phyloP scores from a whole-genome alignment of 1,140 invertebrate species.

The Drosophila asahinai region DNA sequence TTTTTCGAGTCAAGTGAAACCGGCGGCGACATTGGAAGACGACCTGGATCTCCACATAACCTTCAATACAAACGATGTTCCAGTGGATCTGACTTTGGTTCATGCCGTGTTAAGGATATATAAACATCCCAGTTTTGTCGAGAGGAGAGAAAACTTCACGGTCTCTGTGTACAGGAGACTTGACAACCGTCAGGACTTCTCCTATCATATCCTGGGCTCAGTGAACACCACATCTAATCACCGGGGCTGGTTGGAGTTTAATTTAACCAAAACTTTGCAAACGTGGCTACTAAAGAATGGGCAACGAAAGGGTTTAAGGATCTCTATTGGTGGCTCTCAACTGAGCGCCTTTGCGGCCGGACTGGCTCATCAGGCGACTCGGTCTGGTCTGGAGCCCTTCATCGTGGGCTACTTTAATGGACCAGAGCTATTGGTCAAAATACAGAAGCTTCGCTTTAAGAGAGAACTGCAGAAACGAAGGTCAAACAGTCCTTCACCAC shows the following conservation, averaged over 20 bases:
- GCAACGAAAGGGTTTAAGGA: constrained; percentile 60
- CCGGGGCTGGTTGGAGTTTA: constrained; percentile 79
- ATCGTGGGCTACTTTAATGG: constrained; percentile 82
- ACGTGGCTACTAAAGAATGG: constrained; percentile 57
- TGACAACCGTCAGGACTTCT: constrained; percentile 47
- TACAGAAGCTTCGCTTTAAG: constrained; percentile 75
- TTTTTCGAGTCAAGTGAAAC: constrained; percentile 60
- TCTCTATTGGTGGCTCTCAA: constrained; percentile 49
- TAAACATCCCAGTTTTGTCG: constrained; percentile 59
- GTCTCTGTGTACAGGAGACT: constrained; percentile 65
- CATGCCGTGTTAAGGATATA: constrained; percentile 73
- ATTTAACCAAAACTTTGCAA: constrained; percentile 64
- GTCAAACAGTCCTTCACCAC: constrained; percentile 1
- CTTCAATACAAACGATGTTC: constrained; percentile 78
- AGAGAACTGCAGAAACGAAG: constrained; percentile 65
- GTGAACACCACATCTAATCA: constrained; percentile 64
- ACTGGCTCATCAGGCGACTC: constrained; percentile 39
- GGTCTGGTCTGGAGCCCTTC: constrained; percentile 66
- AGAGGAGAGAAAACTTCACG: constrained; percentile 46
- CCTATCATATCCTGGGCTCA: constrained; percentile 64
- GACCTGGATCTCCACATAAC: constrained; percentile 49
- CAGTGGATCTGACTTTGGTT: constrained; percentile 57
- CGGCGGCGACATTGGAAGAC: neutral
- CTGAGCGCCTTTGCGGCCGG: constrained; percentile 45
- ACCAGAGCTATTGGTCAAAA: constrained; percentile 74